Conservation (phyloP, 2,797 vertebrate species). For the Typhlichthys subterraneus region DNA sequence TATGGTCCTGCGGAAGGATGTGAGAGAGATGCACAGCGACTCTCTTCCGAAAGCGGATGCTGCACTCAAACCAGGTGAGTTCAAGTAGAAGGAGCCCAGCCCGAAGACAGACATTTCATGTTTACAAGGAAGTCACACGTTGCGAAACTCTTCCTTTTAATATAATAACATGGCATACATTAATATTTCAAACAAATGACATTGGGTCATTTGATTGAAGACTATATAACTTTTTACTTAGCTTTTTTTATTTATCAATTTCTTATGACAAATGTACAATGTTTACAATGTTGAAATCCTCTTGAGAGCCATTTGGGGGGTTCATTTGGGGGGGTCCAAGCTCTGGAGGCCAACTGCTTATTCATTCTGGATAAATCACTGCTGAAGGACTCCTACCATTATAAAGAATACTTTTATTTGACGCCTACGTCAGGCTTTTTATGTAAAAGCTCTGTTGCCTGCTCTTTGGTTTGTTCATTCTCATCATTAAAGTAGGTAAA, state of each 20-base stretch:
- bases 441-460: not conserved
- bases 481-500: slow-evolving; percentile 50
- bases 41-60: slow-evolving; percentile 75
- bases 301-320: no score
- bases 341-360: slow-evolving; percentile 18
- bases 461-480: slow-evolving; percentile 40
- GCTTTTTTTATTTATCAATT: no score
- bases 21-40: slow-evolving; percentile 71
- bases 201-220: no score
- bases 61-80: slow-evolving; percentile 77
- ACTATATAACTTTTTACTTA: no score
- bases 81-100: not conserved
- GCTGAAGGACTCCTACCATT: slow-evolving; percentile 46
- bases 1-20: slow-evolving; percentile 78
- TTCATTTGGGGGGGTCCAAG: no score
- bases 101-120: no score
- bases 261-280: no score
- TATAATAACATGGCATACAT: no score
- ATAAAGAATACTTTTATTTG: slow-evolving; percentile 56
- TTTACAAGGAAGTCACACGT: no score
- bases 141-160: no score
- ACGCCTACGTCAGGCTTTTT: slow-evolving; percentile 39
- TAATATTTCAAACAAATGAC: no score
- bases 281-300: no score
- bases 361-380: slow-evolving; percentile 39